Conservation (phyloP, 2,888 invertebrate species). For the Sipha maydis region DNA sequence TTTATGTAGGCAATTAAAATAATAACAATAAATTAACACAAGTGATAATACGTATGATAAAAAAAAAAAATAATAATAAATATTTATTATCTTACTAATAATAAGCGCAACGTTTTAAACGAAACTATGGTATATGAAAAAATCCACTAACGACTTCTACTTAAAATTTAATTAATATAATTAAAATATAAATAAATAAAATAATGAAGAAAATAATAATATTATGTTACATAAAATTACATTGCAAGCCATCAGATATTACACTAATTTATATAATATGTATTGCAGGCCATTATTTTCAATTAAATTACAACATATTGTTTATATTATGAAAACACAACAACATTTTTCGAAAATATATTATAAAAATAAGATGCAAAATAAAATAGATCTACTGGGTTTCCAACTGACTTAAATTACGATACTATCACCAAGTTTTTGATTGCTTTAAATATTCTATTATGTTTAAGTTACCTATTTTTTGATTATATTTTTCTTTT, state of each 20-base stretch:
- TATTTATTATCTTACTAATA: constrained; percentile 30
- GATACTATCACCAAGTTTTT: not conserved
- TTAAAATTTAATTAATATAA: constrained; percentile 29
- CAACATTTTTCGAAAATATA: constrained; percentile 37
- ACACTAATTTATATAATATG: constrained; percentile 24
- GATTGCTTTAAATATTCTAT: not conserved
- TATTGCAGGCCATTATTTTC: constrained; percentile 45
- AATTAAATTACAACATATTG: constrained; percentile 15
- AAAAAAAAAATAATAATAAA: constrained; percentile 17
- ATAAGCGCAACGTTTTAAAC: constrained; percentile 46
- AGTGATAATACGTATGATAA: constrained; percentile 3
- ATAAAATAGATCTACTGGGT: constrained; percentile 32
- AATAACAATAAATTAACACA: constrained; percentile 12
- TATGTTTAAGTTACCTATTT: not conserved
- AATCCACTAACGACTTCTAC: constrained; percentile 43
- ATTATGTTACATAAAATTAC: constrained; percentile 47
- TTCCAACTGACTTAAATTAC: constrained; percentile 30
- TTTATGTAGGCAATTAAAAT: constrained; percentile 31
- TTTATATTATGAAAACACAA: not conserved
- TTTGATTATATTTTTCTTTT: not conserved
- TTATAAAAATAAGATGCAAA: constrained; percentile 33
- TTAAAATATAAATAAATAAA: constrained; percentile 45
- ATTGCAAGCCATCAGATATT: constrained; percentile 46
- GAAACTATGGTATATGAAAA: constrained; percentile 13
- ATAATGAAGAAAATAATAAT: constrained; percentile 42